These are phyloP conservation scores for Alces alces DNA, from an alignment of 2,113 vertebrate species.

Conservation along the genomic window DNA sequence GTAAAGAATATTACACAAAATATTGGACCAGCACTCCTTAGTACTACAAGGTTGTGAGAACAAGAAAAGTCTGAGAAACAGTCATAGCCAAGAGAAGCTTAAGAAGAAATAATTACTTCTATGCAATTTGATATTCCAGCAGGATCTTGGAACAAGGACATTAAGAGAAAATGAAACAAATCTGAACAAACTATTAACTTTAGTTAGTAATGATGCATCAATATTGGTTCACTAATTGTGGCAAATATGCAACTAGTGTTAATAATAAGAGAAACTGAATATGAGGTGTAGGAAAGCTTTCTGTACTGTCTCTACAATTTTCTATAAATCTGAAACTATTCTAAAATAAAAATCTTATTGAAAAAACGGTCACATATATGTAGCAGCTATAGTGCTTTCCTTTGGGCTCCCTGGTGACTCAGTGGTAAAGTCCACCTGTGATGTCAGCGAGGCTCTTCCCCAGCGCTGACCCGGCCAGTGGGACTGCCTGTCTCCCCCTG, in stretches of 20 bases:
- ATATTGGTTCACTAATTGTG: neutral
- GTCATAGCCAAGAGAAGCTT: neutral
- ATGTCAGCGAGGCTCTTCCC: neutral
- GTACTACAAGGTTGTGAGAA: neutral
- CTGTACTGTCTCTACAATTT: neutral
- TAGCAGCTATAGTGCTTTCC: rapidly evolving
- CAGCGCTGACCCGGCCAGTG: rapidly evolving
- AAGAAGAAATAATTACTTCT: neutral
- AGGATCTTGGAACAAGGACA: neutral
- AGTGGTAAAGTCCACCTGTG: neutral
- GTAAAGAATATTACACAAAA: neutral
- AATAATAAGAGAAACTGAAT: neutral
- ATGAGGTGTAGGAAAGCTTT: neutral
- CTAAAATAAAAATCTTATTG: neutral
- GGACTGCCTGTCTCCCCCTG: neutral
- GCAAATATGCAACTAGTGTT: too few relatives aligned
- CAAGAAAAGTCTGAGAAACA: neutral
- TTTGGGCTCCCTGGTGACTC: neutral
- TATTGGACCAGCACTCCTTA: neutral
- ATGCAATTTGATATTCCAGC: too few relatives aligned
- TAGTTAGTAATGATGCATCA: neutral
- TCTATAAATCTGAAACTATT: neutral
- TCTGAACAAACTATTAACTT: neutral
- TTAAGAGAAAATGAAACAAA: neutral
- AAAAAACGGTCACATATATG: neutral